Base-by-base conservation (phyloP, 2,888 invertebrate species). In the Cyrtodaria siliqua region DNA sequence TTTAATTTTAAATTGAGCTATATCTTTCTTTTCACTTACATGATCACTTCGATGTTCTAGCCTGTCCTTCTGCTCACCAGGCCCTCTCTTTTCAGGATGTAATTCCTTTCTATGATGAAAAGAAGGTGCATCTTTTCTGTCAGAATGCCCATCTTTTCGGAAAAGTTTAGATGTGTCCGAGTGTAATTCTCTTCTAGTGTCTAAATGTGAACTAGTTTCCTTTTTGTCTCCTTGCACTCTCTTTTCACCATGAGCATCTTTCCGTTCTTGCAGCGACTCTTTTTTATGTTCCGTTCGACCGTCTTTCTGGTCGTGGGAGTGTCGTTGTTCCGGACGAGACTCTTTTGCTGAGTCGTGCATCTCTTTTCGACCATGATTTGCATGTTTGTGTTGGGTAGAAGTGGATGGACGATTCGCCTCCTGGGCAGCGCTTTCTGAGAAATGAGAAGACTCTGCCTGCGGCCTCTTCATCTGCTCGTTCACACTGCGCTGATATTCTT, bases 361-460 rank as follows among this genome's bases (percentile, higher is more conserved):
- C 26, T 62, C 61, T 63, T 64, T 66, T 55, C 74, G 79, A 42
- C 70, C 79, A 69, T 79, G 82, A 44, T 74, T 79, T 4, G 61
- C 55, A 42, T 61, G 57, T 77, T 73, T 79, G 69, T 77, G 79
- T 44, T 70, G 76, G 50, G 63, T 56, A 38, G 77, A 68, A 23
- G 69, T 27, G 26, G 71, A 56, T 61, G 66, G 61, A 40, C 50
- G 50, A 40, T 66, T 23, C 1, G 33, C 33, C 12, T 33, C 33
- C 12, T 33, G 67, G 12, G 14, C 16, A n/a, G 50, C 18, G 20
- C 50, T 50, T 50, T n/a, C 18, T 20, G 12, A 24, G 20, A 24
- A 23, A 20, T 18, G 9, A 23, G 23, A 18, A 24, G 50, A 18
- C 20, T 50, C 50, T 20, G 23, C 23, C 20, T 24, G 50, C n/a